Evolutionary conservation across 2,797 vertebrate species (phyloP).

Genomic region (Sebastes wilsoni): DNA sequence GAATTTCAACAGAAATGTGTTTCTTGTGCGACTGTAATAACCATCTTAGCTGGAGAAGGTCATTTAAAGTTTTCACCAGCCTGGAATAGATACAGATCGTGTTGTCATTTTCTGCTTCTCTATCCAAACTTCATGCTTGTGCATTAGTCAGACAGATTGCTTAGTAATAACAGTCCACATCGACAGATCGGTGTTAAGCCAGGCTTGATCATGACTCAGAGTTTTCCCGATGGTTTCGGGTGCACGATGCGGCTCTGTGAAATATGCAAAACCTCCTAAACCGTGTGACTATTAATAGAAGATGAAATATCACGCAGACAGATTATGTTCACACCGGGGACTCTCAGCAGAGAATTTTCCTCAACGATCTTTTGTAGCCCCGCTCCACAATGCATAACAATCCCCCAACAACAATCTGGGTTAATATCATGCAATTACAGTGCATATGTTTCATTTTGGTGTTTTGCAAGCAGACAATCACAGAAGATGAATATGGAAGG

Average conservation of each 20-base stretch:
- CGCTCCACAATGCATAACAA: conserved; percentile 32
- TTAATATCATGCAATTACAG: conserved; percentile 56
- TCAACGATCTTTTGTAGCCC: conserved; percentile 32
- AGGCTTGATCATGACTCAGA: conserved; percentile 38
- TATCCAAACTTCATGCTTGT: background rate
- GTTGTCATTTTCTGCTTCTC: background rate
- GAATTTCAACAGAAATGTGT: background rate
- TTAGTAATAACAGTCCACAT: conserved; percentile 9
- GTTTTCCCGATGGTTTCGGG: background rate
- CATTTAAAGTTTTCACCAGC: conserved; percentile 10
- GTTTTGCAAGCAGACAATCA: conserved; percentile 11
- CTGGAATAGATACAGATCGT: background rate
- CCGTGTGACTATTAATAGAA: conserved; percentile 60
- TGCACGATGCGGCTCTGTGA: conserved; percentile 27
- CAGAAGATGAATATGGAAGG: background rate
- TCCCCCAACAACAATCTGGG: conserved; percentile 34
- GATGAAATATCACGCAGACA: conserved; percentile 56
- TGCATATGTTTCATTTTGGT: conserved; percentile 39
- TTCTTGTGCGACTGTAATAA: background rate
- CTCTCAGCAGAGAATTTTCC: conserved; percentile 37
- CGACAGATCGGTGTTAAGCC: conserved; percentile 26
- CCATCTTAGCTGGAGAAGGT: conserved; percentile 5
- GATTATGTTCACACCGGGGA: conserved; percentile 63
- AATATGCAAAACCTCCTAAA: conserved; percentile 58
- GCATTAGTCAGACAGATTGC: conserved; percentile 14